Evolutionary conservation across 2,888 invertebrate species (phyloP), one percentile per base, ranked within the genome.

Genomic region (Alcis repandata): DNA sequence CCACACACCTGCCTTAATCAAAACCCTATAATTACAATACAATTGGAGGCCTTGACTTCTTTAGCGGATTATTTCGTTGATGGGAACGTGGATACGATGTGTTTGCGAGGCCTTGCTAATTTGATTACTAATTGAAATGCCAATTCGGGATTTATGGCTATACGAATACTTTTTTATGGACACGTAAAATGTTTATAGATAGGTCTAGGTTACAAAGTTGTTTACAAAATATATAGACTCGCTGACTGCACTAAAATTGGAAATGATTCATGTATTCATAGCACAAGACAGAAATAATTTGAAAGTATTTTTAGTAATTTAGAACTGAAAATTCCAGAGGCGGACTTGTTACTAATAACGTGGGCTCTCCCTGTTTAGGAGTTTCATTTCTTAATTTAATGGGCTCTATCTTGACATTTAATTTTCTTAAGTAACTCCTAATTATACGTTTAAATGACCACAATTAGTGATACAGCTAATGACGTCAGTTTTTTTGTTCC

Each of bases 41-140:
- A 79, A 78, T 77, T 72, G 70, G 51, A 75, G 62, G 69, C 85
- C 86, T 86, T 87, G 85, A 77, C 80, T 79, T 78, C 74, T 79
- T 74, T 75, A 76, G 38, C 33, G 22, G 76, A 75, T 70, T 71
- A 80, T 81, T 82, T 79, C 74, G 76, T 80, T 72, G 58, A 69
- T 75, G 70, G 77, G 86, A 87, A 85, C 84, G 81, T 76, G 75
- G 73, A 74, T 76, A 71, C 46, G 46, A 61, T 68, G 59, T 62
- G 72, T 82, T 81, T 65, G 77, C 80, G 70, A 77, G 70, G 67
- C 69, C 63, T 68, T 68, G 58, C 69, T 73, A 75, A 70, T 71
- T 69, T 70, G 64, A 51, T 27, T 36, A 62, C 52, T 40, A 53
- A 60, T 48, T 48, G 22, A 22, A 57, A 22, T 33, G 2, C 27